phyloP scores from a whole-genome alignment of 2,888 invertebrate species.

The Hydrotaea cyrtoneurina region DNA sequence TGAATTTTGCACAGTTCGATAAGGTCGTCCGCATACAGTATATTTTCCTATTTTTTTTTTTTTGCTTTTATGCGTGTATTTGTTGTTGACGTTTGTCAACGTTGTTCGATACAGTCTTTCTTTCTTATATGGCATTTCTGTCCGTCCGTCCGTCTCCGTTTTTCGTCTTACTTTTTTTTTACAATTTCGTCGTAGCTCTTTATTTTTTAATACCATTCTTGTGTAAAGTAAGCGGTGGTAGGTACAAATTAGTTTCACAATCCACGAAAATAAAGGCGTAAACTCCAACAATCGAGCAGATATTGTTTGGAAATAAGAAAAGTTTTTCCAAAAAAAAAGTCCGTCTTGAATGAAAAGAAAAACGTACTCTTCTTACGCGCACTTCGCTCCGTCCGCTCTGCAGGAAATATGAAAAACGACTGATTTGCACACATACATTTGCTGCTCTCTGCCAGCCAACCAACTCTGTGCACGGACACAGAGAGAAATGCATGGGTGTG shows the following conservation, averaged over 20 bases:
- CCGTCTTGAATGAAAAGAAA: slow-evolving; percentile 17
- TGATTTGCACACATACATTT: slow-evolving; percentile 69
- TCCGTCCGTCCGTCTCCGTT: slow-evolving; percentile 6
- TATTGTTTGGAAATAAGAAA: slow-evolving; percentile 40
- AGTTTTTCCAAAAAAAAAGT: slow-evolving; percentile 38
- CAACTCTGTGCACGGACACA: neutral
- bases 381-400: slow-evolving; percentile 68
- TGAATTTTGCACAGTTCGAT: slow-evolving; percentile 67
- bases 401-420: slow-evolving; percentile 74
- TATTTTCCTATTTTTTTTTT: slow-evolving; percentile 32
- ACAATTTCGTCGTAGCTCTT: neutral
- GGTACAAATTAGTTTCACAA: too few relatives aligned
- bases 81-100: slow-evolving; percentile 56
- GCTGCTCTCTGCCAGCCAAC: slow-evolving; percentile 36
- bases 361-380: slow-evolving; percentile 54
- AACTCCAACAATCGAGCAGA: neutral
- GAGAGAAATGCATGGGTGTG: neutral
- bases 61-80: slow-evolving; percentile 46
- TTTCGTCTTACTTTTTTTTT: neutral
- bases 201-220: neutral
- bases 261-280: neutral
- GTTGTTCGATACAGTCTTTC: slow-evolving; percentile 43
- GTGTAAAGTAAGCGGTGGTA: neutral
- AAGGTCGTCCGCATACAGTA: slow-evolving; percentile 58
- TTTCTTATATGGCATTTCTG: neutral